Evolutionary conservation across 1,140 invertebrate genomes (phyloP).

Genomic region (Lasaia peninsularis): DNA sequence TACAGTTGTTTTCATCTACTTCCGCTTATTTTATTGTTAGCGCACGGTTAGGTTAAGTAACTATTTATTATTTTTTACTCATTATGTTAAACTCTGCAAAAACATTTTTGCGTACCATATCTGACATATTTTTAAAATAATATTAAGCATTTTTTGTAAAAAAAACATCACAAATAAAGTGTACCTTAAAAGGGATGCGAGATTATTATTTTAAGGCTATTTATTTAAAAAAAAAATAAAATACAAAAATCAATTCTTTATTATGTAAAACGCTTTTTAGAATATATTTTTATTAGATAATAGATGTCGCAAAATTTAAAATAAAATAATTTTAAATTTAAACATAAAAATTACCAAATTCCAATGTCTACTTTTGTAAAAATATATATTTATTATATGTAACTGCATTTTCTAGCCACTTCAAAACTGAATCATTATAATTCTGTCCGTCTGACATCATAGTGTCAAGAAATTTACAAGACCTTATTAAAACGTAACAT

Average conservation of each 20-base stretch:
- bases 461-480: too few relatives aligned
- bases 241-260: neutral
- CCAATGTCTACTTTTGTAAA: too few relatives aligned
- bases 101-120: constrained; percentile 6
- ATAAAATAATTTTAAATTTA: too few relatives aligned
- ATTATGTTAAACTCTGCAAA: constrained; percentile 9
- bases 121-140: constrained; percentile 11
- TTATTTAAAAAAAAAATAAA: neutral
- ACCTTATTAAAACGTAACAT: too few relatives aligned
- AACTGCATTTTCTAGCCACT: too few relatives aligned
- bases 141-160: constrained; percentile 7
- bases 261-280: neutral
- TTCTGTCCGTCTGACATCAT: too few relatives aligned
- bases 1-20: neutral
- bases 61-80: constrained; percentile 18
- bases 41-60: constrained; percentile 14
- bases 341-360: too few relatives aligned
- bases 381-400: too few relatives aligned
- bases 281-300: neutral
- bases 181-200: constrained; percentile 7
- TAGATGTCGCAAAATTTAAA: too few relatives aligned
- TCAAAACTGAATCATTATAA: too few relatives aligned
- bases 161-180: constrained; percentile 8
- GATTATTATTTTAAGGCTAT: constrained; percentile 8
- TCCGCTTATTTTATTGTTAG: constrained; percentile 7